These are phyloP conservation scores for Carlito syrichta DNA, from an alignment of 2,113 vertebrate species.

Conservation along the genomic window DNA sequence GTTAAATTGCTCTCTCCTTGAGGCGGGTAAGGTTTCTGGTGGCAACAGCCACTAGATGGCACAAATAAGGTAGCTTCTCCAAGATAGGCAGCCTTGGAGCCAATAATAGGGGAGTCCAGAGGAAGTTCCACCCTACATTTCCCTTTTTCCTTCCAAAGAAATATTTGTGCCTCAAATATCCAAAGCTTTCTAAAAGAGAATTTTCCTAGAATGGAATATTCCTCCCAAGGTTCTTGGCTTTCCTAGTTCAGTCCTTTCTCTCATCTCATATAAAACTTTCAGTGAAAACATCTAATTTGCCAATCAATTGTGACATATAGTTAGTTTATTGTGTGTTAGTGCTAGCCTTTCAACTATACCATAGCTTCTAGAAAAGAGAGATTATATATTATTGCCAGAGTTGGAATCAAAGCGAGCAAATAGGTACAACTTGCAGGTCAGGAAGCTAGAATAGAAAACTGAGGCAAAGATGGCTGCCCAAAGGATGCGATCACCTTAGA, in stretches of 20 bases:
- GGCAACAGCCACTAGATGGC: slow-evolving; percentile 55
- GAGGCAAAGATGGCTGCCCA: neutral
- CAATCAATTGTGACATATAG: neutral
- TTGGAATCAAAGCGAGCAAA: neutral
- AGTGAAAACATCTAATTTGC: neutral
- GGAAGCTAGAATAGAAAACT: neutral
- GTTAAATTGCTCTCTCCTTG: slow-evolving; percentile 86
- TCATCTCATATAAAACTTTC: neutral
- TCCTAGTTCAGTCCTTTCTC: neutral
- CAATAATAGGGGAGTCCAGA: slow-evolving; percentile 34
- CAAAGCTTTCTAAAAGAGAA: neutral
- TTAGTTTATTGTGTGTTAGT: neutral
- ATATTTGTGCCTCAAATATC: neutral
- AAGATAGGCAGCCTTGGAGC: slow-evolving; percentile 36
- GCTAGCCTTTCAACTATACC: neutral
- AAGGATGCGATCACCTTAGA: neutral
- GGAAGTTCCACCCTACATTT: slow-evolving; percentile 33
- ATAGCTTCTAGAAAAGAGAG: neutral
- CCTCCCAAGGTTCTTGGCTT: neutral
- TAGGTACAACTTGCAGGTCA: neutral
- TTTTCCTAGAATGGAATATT: neutral
- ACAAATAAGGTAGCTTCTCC: neutral
- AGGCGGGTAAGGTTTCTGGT: slow-evolving; percentile 52
- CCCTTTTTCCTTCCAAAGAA: neutral
- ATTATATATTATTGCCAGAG: neutral